Evolutionary conservation across 2,797 vertebrate species (phyloP), one percentile per base, ranked within the genome.

Genomic region (Crypturellus tataupa): DNA sequence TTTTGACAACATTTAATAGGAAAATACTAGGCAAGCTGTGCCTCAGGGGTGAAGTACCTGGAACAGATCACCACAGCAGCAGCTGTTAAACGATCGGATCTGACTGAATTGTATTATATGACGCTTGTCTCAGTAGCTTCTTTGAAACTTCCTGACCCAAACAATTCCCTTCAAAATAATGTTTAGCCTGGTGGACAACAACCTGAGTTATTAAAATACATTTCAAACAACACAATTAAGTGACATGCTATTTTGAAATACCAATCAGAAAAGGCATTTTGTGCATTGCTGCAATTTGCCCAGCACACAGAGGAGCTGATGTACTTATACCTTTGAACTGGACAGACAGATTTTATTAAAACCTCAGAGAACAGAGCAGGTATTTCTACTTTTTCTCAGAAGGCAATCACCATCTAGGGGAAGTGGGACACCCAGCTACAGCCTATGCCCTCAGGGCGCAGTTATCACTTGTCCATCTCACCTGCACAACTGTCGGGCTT

Each of bases 311-410:
- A 85, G 67, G 63, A 55, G 55, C 59, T 35, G 73, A 85, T 56
- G 68, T 55, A 75, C 85, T 94, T 89, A 93, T 94, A 90, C 73
- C 83, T 94, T 94, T 85, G 60, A 56, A 78, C 75, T 79, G 85
- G 78, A 84, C 87, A 85, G 82, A 80, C 87, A 85, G 80, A 80
- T 91, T 86, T 97, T 75, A 95, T 96, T 94, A 94, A 95, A 75
- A 67, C 79, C 72, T 62, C 79, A 82, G 86, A 64, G 55, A 89
- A 91, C 93, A 95, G 59, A 94, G 94, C 92, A 91, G 92, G 83
- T 90, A 94, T 96, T 97, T 96, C 95, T 94, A 95, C 88, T 93
- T 94, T 96, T 95, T 94, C 94, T 91, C 89, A 84, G 77, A 89
- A 85, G 94, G 89, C 94, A 95, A 96, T 97, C 89, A 87, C 65